Percentiles rank a stretch among this genome's conserved stretches.
These are phyloP conservation scores for Chunga burmeisteri DNA, from an alignment of 2,113 vertebrate genomes.

Conservation along the genomic window DNA sequence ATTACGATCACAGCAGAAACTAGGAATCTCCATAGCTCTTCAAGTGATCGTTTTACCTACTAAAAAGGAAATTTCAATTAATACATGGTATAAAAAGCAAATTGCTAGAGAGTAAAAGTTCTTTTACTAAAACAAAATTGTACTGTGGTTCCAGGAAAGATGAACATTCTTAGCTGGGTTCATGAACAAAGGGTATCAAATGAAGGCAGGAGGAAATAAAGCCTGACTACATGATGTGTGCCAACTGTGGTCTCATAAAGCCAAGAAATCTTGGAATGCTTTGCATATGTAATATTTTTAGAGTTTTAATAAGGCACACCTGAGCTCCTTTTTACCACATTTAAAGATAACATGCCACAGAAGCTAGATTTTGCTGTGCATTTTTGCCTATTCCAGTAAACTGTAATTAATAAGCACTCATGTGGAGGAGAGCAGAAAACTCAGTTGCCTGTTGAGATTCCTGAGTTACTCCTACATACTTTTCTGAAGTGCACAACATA, in stretches of 20 bases:
- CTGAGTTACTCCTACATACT: conserved; percentile 28
- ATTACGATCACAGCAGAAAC: neutral
- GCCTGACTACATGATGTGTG: neutral
- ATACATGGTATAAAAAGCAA: neutral
- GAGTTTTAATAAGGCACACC: conserved; percentile 36
- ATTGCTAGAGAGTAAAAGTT: neutral
- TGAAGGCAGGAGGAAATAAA: conserved; percentile 42
- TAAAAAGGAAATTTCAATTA: neutral
- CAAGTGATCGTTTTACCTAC: neutral
- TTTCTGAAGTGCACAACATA: conserved; percentile 23
- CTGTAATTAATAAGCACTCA: conserved; percentile 13
- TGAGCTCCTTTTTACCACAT: conserved; percentile 39
- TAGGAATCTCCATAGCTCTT: neutral
- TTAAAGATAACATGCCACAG: conserved; percentile 12
- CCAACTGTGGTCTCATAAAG: conserved; percentile 29
- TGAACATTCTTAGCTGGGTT: neutral
- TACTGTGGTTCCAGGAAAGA: neutral
- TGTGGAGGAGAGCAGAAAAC: conserved; percentile 10
- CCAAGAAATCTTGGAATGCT: conserved; percentile 40
- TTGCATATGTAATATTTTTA: conserved; percentile 33
- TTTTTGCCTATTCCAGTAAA: conserved; percentile 25
- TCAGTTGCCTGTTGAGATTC: neutral
- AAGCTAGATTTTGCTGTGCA: neutral
- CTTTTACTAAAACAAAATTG: neutral
- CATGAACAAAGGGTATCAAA: conserved; percentile 7